Percentiles rank a stretch among this genome's conserved stretches.
Conservation (phyloP, 1,140 invertebrate genomes). For the Pseudomyrmex cubaensis region DNA sequence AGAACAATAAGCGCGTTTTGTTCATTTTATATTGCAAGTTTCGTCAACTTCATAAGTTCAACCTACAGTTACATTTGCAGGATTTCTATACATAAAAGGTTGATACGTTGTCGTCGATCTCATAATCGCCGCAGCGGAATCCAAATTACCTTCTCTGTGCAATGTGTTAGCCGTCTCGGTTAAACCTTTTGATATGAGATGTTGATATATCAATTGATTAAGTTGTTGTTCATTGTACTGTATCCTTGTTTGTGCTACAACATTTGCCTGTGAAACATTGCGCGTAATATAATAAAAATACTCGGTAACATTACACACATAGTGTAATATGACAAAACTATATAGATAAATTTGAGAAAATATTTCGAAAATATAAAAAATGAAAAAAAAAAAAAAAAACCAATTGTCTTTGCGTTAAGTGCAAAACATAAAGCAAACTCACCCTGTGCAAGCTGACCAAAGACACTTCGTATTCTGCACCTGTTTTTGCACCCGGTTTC, state of each 20-base stretch:
- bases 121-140: conserved; percentile 81
- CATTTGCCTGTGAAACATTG: conserved; percentile 90
- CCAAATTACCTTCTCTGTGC: conserved; percentile 90
- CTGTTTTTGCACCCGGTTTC: conserved; percentile 88
- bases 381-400: conserved; percentile 8
- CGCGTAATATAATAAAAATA: conserved; percentile 28
- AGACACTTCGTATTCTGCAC: conserved; percentile 92
- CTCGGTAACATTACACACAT: not conserved
- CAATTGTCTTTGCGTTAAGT: not conserved
- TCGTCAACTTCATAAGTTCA: conserved; percentile 1
- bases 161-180: conserved; percentile 89
- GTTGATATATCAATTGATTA: conserved; percentile 96
- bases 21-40: not conserved
- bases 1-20: not conserved
- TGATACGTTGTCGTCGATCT: conserved; percentile 85
- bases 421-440: conserved; percentile 67
- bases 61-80: conserved; percentile 81
- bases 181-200: conserved; percentile 92
- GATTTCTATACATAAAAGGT: conserved; percentile 87
- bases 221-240: conserved; percentile 97
- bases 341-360: too few relatives aligned
- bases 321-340: not conserved
- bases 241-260: conserved; percentile 98
- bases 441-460: conserved; percentile 93
- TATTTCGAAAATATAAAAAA: conserved; percentile 21